These are phyloP conservation scores for Pteropus alecto DNA, from an alignment of 2,113 vertebrate species.

Conservation along the genomic window DNA sequence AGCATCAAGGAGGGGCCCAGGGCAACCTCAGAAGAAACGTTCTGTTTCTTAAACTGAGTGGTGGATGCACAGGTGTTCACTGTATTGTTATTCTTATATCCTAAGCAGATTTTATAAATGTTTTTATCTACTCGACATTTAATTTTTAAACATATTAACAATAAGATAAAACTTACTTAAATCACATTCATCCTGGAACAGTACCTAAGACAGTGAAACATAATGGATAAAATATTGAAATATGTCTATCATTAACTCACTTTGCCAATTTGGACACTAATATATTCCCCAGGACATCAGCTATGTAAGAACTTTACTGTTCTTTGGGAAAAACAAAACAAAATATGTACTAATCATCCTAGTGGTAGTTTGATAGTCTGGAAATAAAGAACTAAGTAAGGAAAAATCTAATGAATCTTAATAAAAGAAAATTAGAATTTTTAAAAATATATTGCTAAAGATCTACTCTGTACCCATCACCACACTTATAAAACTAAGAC, in stretches of 20 bases:
- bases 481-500: not conserved
- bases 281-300: not conserved
- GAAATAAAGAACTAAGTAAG: constrained; percentile 1
- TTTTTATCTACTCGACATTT: not conserved
- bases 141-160: not conserved
- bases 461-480: not conserved
- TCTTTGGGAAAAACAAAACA: not conserved
- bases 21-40: not conserved
- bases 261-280: not conserved
- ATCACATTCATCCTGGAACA: not conserved
- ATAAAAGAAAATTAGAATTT: not conserved
- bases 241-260: not conserved
- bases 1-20: not conserved
- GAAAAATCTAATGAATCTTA: not conserved
- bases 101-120: not conserved
- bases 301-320: not conserved
- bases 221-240: not conserved
- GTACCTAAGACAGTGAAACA: not conserved
- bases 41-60: not conserved
- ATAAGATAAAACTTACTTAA: not conserved
- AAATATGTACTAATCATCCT: not conserved
- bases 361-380: not conserved
- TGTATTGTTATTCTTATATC: not conserved
- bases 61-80: not conserved
- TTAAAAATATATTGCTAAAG: not conserved